A percentile compares a stretch with the other conserved stretches of the same genome.
Conservation (phyloP, 2,113 vertebrate species). For the Lontra canadensis region DNA sequence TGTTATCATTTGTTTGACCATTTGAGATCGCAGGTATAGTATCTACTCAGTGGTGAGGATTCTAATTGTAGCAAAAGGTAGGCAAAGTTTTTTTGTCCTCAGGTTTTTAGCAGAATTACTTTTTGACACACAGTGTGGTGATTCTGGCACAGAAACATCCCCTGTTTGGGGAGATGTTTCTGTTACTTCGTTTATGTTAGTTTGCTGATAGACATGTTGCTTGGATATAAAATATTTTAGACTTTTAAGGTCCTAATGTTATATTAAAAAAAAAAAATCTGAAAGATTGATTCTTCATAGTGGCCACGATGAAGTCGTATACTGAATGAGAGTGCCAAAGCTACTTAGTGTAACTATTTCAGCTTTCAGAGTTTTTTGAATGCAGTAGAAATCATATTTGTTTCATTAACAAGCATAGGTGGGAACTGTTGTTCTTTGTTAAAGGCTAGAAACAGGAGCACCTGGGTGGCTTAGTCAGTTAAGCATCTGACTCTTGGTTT, state of each 20-base stretch:
- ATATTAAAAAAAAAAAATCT: background rate
- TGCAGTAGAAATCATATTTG: slow-evolving; percentile 7
- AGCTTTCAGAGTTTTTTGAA: background rate
- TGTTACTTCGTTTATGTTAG: background rate
- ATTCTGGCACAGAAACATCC: background rate
- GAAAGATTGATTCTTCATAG: background rate
- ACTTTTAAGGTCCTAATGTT: background rate
- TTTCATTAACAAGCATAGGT: background rate
- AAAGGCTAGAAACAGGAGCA: slow-evolving; percentile 35
- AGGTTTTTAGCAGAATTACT: background rate
- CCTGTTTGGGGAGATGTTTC: background rate
- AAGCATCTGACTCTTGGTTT: background rate
- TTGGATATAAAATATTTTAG: background rate
- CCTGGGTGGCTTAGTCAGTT: background rate
- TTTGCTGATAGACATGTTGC: background rate
- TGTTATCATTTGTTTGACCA: slow-evolving; percentile 11
- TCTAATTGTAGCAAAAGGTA: background rate
- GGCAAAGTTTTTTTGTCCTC: background rate
- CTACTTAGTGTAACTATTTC: background rate
- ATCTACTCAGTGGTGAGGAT: slow-evolving; percentile 33
- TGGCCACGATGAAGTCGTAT: background rate
- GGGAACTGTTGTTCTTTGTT: slow-evolving; percentile 32
- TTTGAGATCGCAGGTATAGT: slow-evolving; percentile 56
- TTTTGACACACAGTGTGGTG: background rate
- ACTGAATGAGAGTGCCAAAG: background rate